These are phyloP conservation scores for Glandiceps talaboti DNA, from an alignment of 53 echinoderm and acorn worm genomes.

Conservation along the genomic window DNA sequence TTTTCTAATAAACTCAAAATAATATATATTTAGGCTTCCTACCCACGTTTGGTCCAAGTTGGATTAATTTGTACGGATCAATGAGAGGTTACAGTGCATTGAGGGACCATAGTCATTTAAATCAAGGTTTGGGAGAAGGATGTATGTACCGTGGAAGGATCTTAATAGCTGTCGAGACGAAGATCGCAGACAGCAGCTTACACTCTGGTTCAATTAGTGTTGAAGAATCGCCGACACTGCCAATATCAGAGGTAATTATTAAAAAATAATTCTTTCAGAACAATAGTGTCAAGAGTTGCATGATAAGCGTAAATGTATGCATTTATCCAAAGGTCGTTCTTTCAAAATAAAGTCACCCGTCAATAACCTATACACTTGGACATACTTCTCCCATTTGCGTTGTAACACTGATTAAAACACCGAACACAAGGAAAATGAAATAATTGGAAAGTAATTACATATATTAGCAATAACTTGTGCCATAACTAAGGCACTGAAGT, in stretches of 20 bases:
- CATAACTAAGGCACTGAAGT: too few relatives aligned
- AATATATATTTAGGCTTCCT: constrained; percentile 81
- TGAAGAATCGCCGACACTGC: constrained; percentile 57
- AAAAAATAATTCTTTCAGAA: background rate
- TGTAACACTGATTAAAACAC: too few relatives aligned
- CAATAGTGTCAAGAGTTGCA: too few relatives aligned
- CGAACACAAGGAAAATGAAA: too few relatives aligned
- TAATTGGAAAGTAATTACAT: too few relatives aligned
- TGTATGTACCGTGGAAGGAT: constrained; percentile 69
- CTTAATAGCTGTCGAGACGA: constrained; percentile 64
- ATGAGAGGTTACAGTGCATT: constrained; percentile 63
- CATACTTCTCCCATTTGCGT: too few relatives aligned
- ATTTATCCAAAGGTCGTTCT: too few relatives aligned
- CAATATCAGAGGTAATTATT: constrained; percentile 82
- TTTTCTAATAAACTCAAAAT: too few relatives aligned
- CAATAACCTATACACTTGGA: too few relatives aligned
- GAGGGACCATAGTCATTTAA: constrained; percentile 65
- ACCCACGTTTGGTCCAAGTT: constrained; percentile 90
- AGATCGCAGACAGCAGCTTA: constrained; percentile 60
- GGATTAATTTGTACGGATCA: constrained; percentile 94
- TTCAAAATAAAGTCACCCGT: too few relatives aligned
- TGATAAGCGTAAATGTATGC: too few relatives aligned
- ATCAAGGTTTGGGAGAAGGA: constrained; percentile 74
- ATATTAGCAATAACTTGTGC: too few relatives aligned
- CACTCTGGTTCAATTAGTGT: constrained; percentile 75